A percentile compares a stretch with the other conserved stretches of the same genome.
phyloP scores from a whole-genome alignment of 2,888 invertebrate genomes.

The Erebia palarica region DNA sequence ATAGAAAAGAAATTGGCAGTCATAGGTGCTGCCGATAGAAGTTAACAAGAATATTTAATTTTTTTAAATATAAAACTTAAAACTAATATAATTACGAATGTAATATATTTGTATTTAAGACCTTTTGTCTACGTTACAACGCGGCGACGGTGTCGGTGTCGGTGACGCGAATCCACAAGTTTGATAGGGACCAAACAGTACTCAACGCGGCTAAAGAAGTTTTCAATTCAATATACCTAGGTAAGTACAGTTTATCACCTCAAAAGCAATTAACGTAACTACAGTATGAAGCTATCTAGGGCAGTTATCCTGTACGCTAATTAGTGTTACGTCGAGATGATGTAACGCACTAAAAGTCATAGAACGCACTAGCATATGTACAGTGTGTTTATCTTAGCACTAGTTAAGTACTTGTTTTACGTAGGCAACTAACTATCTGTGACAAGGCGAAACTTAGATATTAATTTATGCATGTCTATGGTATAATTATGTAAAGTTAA shows the following conservation, averaged over 20 bases:
- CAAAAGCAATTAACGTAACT: slow-evolving; percentile 27
- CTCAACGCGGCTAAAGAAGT: too few relatives aligned
- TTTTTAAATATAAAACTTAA: too few relatives aligned
- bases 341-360: slow-evolving; percentile 20
- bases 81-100: too few relatives aligned
- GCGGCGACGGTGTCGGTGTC: too few relatives aligned
- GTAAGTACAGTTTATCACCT: slow-evolving; percentile 26
- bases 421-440: background rate
- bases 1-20: background rate
- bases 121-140: too few relatives aligned
- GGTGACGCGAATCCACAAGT: too few relatives aligned
- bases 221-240: too few relatives aligned
- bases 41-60: too few relatives aligned
- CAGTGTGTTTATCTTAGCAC: background rate
- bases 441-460: background rate
- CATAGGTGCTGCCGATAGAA: too few relatives aligned
- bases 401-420: background rate
- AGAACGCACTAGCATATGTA: background rate
- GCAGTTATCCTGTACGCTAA: slow-evolving; percentile 40
- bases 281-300: slow-evolving; percentile 40
- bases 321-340: slow-evolving; percentile 39
- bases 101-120: too few relatives aligned
- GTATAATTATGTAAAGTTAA: background rate
- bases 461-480: background rate
- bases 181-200: too few relatives aligned